Conservation (phyloP, 2,888 invertebrate genomes). For the Lepidonotus clava region DNA sequence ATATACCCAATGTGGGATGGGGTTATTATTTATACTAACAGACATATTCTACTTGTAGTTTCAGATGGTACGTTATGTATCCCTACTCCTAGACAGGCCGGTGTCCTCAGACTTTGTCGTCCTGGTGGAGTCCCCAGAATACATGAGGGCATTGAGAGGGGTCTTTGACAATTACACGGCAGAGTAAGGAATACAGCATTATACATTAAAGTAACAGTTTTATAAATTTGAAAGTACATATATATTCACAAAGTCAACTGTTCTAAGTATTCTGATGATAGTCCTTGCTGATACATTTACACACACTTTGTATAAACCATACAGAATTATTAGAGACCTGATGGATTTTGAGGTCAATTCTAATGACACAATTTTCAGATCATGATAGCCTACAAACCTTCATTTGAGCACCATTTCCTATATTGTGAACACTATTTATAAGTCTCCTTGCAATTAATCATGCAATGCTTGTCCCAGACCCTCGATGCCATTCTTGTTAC, state of each 20-base stretch:
- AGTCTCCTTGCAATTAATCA: not conserved
- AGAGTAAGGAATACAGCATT: not conserved
- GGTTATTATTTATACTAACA: too few relatives aligned
- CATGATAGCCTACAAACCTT: too few relatives aligned
- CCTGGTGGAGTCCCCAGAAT: not conserved
- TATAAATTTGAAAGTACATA: too few relatives aligned
- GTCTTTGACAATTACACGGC: constrained; percentile 1
- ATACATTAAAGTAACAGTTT: too few relatives aligned
- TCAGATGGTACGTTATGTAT: not conserved
- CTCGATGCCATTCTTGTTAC: too few relatives aligned
- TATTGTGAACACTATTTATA: not conserved
- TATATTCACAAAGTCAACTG: too few relatives aligned
- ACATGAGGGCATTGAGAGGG: not conserved
- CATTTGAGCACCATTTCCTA: too few relatives aligned
- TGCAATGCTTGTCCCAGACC: not conserved
- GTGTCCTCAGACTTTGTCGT: not conserved
- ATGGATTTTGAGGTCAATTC: not conserved
- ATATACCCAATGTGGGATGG: too few relatives aligned
- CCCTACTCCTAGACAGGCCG: not conserved
- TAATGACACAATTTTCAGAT: not conserved
- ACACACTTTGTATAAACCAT: too few relatives aligned
- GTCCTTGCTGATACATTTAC: too few relatives aligned
- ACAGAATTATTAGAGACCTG: not conserved
- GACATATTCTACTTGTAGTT: constrained; percentile 10
- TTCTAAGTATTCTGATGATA: too few relatives aligned